Percentiles rank a stretch among this genome's conserved stretches.
phyloP scores from a whole-genome alignment of 2,888 invertebrate species.

The Caenorhabditis panamensis region DNA sequence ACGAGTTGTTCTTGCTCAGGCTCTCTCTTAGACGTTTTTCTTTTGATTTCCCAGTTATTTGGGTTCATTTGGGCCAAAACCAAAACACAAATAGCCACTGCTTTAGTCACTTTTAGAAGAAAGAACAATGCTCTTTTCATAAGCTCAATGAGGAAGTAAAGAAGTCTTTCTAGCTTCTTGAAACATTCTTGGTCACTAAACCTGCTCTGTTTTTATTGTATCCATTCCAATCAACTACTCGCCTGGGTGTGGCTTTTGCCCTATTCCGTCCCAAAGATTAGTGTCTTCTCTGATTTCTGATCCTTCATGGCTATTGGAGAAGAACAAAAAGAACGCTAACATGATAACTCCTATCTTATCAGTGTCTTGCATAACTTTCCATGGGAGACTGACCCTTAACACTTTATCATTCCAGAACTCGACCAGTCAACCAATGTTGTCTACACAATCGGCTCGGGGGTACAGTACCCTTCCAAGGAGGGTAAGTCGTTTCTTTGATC shows the following conservation, averaged over 20 bases:
- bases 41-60: conserved; percentile 24
- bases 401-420: conserved; percentile 53
- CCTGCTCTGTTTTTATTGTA: too few species aligned
- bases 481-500: conserved; percentile 34
- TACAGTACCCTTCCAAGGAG: conserved; percentile 53
- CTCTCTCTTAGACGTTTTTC: conserved; percentile 1
- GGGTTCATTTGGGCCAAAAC: conserved; percentile 6
- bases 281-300: conserved; percentile 10
- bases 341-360: conserved; percentile 27
- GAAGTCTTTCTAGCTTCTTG: too few species aligned
- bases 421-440: conserved; percentile 63
- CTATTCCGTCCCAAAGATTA: too few species aligned
- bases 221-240: neutral
- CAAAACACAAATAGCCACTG: conserved; percentile 27
- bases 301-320: conserved; percentile 13
- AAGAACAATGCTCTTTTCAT: neutral
- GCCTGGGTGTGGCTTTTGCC: neutral
- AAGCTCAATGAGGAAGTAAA: neutral
- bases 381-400: neutral
- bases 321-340: conserved; percentile 5
- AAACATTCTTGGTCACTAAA: too few species aligned
- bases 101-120: too few species aligned
- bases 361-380: neutral
- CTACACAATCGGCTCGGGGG: conserved; percentile 52
- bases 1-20: conserved; percentile 14